Evolutionary conservation across 1,140 invertebrate genomes (phyloP).

Genomic region (Conopomorpha cramerella): DNA sequence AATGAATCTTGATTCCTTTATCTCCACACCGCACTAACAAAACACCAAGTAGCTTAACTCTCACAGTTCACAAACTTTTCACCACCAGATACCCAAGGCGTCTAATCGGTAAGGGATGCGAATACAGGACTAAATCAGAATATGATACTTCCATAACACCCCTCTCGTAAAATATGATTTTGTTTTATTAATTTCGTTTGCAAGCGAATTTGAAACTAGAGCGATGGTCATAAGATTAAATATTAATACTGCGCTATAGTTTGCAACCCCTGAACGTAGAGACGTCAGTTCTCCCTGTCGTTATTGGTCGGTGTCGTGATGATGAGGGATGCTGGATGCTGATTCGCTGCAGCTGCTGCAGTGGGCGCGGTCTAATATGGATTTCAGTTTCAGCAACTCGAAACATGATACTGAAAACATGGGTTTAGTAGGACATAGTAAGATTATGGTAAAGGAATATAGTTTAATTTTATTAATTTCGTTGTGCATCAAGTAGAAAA

Average conservation of each 20-base stretch:
- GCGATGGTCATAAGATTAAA: accelerated
- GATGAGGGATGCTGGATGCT: slow-evolving; percentile 15
- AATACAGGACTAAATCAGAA: slow-evolving; percentile 53
- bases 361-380: slow-evolving; percentile 26
- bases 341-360: slow-evolving; percentile 33
- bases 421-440: too few species aligned
- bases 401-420: too few species aligned
- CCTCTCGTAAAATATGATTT: slow-evolving; percentile 19
- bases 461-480: too few species aligned
- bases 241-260: too few species aligned
- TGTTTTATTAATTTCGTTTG: slow-evolving; percentile 25
- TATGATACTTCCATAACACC: slow-evolving; percentile 21
- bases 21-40: slow-evolving; percentile 22
- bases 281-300: slow-evolving; percentile 26
- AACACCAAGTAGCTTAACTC: too few species aligned
- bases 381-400: too few species aligned
- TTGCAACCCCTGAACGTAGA: slow-evolving; percentile 16
- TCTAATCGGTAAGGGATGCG: too few species aligned
- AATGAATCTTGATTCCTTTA: slow-evolving; percentile 53
- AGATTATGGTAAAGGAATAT: too few species aligned
- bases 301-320: slow-evolving; percentile 30
- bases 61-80: too few species aligned
- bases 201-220: slow-evolving; percentile 10
- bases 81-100: too few species aligned
- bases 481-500: too few species aligned